Base-by-base conservation (phyloP, 2,888 invertebrate genomes). In the Sialis lutaria region DNA sequence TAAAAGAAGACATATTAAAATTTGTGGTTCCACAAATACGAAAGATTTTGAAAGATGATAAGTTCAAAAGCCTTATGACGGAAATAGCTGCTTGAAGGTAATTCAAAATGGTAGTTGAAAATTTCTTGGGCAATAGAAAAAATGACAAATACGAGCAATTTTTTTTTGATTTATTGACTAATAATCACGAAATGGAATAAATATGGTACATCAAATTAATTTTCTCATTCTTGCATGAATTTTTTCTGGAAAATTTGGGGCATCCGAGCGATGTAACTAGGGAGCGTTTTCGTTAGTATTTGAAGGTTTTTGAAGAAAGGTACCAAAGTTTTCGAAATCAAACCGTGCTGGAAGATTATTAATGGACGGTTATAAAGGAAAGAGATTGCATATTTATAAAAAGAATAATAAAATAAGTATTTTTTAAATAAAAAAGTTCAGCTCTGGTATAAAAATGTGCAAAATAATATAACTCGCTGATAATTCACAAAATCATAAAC, bases 241-340 rank as follows among this genome's bases (percentile, higher is more conserved):
- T 35, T 35, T 35, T 35, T 35, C 10, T 4, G 22, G 22, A 22
- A 22, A 22, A 22, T 35, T 10, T 35, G 35, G 10, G 10, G 10
- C n/a, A n/a, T n/a, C n/a, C n/a, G n/a, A n/a, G n/a, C 9, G 52
- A 54, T 40, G 53, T 54, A 42, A 52, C 53, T 13, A 51, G 53
- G 42, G 53, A 56, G 49, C 45, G 53, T 40, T 53, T 54, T 39
- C 54, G 54, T 44, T 55, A 53, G 45, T 55, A 55, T 39, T 49
- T 55, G 10, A 49, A 46, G 31, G 49, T 51, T 13, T 53, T 55
- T 42, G 55, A 57, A 46, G 51, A 48, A 22, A 49, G 52, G 2
- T 54, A 54, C 46, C 54, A 53, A 50, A 52, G 53, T 51, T 55
- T 50, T 46, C 50, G 50, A 50, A 9, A 33, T 5, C 5, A 22